These are phyloP conservation scores for Tinamus major DNA, from an alignment of 2,797 vertebrate genomes.

Conservation along the genomic window DNA sequence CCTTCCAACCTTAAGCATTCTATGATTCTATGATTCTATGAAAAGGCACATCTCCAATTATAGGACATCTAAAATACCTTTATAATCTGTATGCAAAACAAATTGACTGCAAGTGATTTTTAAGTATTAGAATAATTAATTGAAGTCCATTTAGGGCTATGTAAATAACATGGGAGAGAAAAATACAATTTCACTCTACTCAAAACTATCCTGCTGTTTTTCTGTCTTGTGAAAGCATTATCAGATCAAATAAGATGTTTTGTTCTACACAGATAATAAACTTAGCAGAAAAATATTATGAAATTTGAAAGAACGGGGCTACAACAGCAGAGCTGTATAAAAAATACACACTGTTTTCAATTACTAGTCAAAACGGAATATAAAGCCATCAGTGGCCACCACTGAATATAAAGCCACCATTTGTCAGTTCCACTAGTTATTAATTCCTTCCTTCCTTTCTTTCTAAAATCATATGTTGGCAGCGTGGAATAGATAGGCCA, in stretches of 20 bases:
- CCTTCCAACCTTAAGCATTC: too few species aligned
- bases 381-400: too few species aligned
- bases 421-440: not conserved
- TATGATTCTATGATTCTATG: too few species aligned
- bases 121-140: not conserved
- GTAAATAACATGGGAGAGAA: not conserved
- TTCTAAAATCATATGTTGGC: not conserved
- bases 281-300: not conserved
- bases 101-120: not conserved
- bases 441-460: not conserved
- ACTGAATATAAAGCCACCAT: not conserved
- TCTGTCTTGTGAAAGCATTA: not conserved
- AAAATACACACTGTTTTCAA: not conserved
- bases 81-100: not conserved
- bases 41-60: not conserved
- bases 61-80: not conserved
- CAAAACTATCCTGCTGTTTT: fast-evolving
- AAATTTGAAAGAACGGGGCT: not conserved
- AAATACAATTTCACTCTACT: not conserved
- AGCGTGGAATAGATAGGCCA: not conserved
- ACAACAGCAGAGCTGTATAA: not conserved
- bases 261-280: too few species aligned
- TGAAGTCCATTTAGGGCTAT: not conserved
- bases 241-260: not conserved
- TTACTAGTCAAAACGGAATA: not conserved